phyloP scores from a whole-genome alignment of 2,888 invertebrate genomes.

The Cantharis flavilabris region DNA sequence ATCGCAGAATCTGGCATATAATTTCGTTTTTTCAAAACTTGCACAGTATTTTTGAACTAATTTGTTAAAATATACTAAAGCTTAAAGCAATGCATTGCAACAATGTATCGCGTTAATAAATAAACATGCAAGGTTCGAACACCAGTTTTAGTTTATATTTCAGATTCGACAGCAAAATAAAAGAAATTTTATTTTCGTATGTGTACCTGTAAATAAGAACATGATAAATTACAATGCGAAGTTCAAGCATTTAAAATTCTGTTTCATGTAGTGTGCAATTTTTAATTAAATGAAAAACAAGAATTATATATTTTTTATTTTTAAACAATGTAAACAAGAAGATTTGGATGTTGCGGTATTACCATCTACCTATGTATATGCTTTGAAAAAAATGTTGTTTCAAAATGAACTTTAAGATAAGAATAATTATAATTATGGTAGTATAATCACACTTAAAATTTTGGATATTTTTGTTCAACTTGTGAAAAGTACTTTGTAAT shows the following conservation, averaged over 20 bases:
- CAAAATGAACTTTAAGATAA: neutral
- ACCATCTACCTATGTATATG: neutral
- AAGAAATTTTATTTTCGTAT: no score
- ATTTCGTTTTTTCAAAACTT: no score
- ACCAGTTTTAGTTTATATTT: no score
- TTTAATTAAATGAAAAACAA: neutral
- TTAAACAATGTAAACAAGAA: neutral
- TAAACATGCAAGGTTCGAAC: no score
- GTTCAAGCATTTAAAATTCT: neutral
- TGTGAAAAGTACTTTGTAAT: neutral
- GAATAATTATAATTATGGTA: no score
- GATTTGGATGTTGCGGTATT: neutral
- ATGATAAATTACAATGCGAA: neutral
- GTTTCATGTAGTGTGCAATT: neutral
- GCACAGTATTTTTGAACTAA: no score
- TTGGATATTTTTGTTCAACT: neutral
- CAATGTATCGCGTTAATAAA: no score
- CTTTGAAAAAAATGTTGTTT: neutral
- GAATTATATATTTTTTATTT: neutral
- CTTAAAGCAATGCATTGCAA: no score
- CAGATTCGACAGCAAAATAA: no score
- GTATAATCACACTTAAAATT: neutral
- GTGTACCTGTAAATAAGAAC: no score
- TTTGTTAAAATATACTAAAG: no score
- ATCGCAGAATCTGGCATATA: no score